These are phyloP conservation scores for Pangasianodon hypophthalmus DNA, from an alignment of 2,113 vertebrate genomes.

Conservation along the genomic window DNA sequence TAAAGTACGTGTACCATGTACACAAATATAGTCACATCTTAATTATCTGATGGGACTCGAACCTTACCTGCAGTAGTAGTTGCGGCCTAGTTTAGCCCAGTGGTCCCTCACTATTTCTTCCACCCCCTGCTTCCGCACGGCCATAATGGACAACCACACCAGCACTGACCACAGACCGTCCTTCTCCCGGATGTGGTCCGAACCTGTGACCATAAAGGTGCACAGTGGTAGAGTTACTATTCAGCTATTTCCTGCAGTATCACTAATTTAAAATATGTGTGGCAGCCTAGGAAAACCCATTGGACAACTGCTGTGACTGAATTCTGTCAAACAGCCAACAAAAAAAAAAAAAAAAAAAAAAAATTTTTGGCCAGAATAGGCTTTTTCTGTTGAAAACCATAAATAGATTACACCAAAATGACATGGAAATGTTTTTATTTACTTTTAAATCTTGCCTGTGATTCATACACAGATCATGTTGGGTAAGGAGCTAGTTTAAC, in stretches of 20 bases:
- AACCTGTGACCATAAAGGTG: constrained; percentile 73
- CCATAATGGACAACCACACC: constrained; percentile 93
- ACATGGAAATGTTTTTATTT: neutral
- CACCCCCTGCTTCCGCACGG: constrained; percentile 86
- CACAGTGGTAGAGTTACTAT: neutral
- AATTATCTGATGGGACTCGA: neutral
- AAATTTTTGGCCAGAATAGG: neutral
- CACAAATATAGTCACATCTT: neutral
- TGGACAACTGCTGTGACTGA: neutral
- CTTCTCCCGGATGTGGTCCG: constrained; percentile 95
- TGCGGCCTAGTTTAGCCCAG: constrained; percentile 93
- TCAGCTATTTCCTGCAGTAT: neutral
- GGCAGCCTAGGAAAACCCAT: neutral
- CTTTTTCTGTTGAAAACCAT: neutral
- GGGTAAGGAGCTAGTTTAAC: too few relatives aligned
- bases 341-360: neutral
- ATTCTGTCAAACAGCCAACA: neutral
- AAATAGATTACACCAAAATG: neutral
- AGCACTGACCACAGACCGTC: constrained; percentile 96
- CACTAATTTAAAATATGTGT: neutral
- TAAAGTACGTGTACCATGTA: neutral
- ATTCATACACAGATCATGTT: neutral
- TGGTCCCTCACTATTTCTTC: constrained; percentile 93
- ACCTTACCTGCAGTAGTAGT: constrained; percentile 95
- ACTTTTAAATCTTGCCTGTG: neutral